phyloP scores from a whole-genome alignment of 2,113 vertebrate species.

The Nyctibius bracteatus region DNA sequence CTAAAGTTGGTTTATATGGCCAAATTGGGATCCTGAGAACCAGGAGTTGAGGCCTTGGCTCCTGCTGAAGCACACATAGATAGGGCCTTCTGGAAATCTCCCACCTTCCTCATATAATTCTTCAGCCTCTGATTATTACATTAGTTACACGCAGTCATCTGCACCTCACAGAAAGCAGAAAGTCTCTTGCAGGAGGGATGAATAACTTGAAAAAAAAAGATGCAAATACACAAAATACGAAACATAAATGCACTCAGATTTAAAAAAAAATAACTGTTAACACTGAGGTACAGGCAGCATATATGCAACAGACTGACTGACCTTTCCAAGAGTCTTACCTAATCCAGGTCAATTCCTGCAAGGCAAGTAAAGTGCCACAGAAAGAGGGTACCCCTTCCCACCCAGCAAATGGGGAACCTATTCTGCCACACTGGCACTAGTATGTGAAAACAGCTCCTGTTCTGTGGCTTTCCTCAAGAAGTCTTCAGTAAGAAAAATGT shows the following conservation, averaged over 20 bases:
- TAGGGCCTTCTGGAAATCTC: not conserved
- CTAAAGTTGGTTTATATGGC: not conserved
- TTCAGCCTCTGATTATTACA: not conserved
- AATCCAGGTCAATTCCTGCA: constrained; percentile 44
- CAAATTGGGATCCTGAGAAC: not conserved
- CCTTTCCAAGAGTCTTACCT: constrained; percentile 54
- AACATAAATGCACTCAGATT: not conserved
- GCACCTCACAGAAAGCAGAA: not conserved
- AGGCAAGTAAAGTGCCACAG: constrained; percentile 32
- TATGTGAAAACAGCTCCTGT: not conserved
- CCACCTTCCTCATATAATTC: not conserved
- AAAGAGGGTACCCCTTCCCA: not conserved
- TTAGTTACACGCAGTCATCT: fast-evolving
- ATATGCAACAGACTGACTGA: constrained; percentile 12
- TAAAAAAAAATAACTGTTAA: constrained; percentile 36
- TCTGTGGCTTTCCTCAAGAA: constrained; percentile 9
- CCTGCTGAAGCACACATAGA: not conserved
- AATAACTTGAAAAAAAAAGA: not conserved
- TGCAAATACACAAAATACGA: not conserved
- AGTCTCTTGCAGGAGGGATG: not conserved
- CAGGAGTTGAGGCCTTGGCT: not conserved
- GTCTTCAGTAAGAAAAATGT: constrained; percentile 10
- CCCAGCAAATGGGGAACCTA: constrained; percentile 4
- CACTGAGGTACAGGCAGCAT: not conserved
- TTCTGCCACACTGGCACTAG: not conserved